Evolutionary conservation across 2,113 vertebrate genomes (phyloP).

Genomic region (Platysternon megacephalum): DNA sequence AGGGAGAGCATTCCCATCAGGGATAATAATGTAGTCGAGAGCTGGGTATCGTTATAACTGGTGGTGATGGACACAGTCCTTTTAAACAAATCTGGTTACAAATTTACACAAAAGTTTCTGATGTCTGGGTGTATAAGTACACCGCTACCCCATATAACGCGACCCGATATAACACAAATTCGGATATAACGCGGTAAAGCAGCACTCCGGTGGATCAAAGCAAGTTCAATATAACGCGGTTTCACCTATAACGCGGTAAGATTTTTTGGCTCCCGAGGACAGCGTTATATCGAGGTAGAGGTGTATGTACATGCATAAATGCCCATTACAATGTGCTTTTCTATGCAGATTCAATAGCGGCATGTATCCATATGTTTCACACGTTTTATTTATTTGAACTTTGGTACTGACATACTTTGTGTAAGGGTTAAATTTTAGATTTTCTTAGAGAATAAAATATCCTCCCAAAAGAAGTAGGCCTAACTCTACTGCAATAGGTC

Average conservation of each 20-base stretch:
- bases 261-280: no score
- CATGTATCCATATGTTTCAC: constrained; percentile 13
- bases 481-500: not conserved
- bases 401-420: not conserved
- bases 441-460: not conserved
- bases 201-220: no score
- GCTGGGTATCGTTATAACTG: not conserved
- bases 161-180: no score
- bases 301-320: accelerated
- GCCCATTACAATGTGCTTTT: not conserved
- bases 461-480: not conserved
- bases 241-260: no score
- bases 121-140: accelerated
- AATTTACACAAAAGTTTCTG: accelerated
- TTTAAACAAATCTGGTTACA: not conserved
- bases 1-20: not conserved
- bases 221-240: no score
- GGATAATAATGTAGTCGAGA: accelerated
- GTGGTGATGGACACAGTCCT: not conserved
- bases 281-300: no score
- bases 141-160: no score
- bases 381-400: not conserved
- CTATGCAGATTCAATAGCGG: not conserved
- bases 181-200: no score
- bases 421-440: not conserved